Evolutionary conservation across 2,888 invertebrate species (phyloP).

Genomic region (Mesorhabditis belari): DNA sequence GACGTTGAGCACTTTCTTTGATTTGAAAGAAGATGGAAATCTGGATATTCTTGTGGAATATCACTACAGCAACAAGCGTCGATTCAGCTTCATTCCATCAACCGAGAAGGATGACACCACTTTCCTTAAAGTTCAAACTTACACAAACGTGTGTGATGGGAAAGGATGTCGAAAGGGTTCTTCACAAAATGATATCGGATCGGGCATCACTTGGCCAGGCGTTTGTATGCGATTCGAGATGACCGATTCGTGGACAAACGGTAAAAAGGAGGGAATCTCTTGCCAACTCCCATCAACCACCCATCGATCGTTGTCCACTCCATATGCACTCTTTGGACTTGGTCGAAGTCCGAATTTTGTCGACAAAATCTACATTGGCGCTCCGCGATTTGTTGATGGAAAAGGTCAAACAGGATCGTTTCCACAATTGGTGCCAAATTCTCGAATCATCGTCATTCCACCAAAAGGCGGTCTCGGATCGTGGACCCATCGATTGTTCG

Average conservation of each 20-base stretch:
- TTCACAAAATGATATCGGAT: conserved; percentile 32
- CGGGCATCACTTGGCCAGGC: conserved; percentile 50
- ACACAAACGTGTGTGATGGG: conserved; percentile 32
- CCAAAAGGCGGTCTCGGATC: conserved; percentile 50
- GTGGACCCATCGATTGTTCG: conserved; percentile 49
- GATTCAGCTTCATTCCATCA: conserved; percentile 19
- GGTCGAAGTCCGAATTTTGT: conserved; percentile 96
- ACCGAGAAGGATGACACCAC: conserved; percentile 50
- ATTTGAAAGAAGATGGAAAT: conserved; percentile 48
- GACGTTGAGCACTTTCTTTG: conserved; percentile 23
- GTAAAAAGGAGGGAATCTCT: conserved; percentile 26
- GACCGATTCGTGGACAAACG: conserved; percentile 33
- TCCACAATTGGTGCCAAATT: conserved; percentile 73
- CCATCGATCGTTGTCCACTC: conserved; percentile 76
- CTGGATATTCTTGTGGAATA: conserved; percentile 50
- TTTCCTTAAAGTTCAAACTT: conserved; percentile 50
- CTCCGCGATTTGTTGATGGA: background rate
- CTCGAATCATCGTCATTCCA: conserved; percentile 94
- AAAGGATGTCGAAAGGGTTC: conserved; percentile 14
- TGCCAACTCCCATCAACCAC: conserved; percentile 38
- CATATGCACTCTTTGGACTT: conserved; percentile 91
- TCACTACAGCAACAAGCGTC: conserved; percentile 8
- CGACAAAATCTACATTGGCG: conserved; percentile 12
- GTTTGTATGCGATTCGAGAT: conserved; percentile 44
- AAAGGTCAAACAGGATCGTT: background rate